Conservation (phyloP, 2,797 vertebrate species). For the Myripristis jacobus region DNA sequence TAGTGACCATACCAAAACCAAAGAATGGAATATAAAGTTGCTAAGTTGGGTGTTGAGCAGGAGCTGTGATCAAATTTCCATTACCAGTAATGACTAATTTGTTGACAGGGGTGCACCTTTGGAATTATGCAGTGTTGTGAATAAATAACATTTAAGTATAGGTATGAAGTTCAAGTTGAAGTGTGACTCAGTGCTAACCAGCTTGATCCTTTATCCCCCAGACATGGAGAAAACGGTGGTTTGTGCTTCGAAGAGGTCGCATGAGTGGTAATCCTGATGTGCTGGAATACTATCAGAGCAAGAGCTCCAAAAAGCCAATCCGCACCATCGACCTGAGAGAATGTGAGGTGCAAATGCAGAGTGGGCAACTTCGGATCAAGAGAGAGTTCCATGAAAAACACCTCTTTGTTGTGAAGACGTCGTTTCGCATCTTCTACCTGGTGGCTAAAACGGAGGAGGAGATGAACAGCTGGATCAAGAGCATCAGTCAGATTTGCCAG, state of each 20-base stretch:
- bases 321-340: constrained; percentile 94
- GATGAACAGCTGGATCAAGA: constrained; percentile 95
- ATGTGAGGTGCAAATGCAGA: constrained; percentile 90
- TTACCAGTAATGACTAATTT: constrained; percentile 49
- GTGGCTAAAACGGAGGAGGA: constrained; percentile 97
- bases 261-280: constrained; percentile 97
- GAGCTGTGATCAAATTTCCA: constrained; percentile 43
- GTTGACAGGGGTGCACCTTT: background rate
- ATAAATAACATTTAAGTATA: background rate
- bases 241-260: constrained; percentile 93
- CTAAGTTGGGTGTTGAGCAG: constrained; percentile 46
- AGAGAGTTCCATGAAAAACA: constrained; percentile 93
- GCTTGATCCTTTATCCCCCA: constrained; percentile 67
- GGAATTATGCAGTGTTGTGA: background rate
- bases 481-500: constrained; percentile 95
- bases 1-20: constrained; percentile 73
- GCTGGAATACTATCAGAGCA: constrained; percentile 95
- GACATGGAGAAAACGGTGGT: constrained; percentile 99
- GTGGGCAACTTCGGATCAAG: constrained; percentile 87
- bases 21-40: constrained; percentile 56
- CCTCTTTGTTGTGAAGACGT: constrained; percentile 93
- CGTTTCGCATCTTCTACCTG: constrained; percentile 93
- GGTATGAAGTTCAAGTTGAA: background rate
- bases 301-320: constrained; percentile 92
- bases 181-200: constrained; percentile 1